These are phyloP conservation scores for Helarctos malayanus DNA, from an alignment of 2,797 vertebrate species.

Conservation along the genomic window DNA sequence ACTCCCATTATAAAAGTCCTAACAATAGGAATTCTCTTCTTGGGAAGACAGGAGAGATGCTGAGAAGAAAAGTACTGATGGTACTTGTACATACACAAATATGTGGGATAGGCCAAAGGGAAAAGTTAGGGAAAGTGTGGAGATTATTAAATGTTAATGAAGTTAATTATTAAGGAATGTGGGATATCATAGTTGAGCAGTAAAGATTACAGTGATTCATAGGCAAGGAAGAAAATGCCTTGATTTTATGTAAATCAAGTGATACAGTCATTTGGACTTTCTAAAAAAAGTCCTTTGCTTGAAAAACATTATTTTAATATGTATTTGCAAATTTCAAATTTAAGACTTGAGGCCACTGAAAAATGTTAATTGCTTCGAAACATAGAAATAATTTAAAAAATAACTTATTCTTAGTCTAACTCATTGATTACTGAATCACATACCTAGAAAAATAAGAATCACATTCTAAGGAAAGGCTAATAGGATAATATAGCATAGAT, in stretches of 20 bases:
- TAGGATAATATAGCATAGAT: background rate
- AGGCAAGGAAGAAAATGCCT: constrained; percentile 18
- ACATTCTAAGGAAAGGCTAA: background rate
- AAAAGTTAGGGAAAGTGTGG: background rate
- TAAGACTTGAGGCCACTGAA: background rate
- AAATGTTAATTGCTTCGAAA: constrained; percentile 29
- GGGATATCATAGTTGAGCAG: background rate
- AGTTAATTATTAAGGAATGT: background rate
- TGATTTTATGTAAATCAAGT: background rate
- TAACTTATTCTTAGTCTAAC: background rate
- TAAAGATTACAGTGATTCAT: background rate
- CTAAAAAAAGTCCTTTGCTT: background rate
- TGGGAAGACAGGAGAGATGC: background rate
- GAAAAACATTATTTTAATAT: constrained; percentile 34
- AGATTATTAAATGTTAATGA: background rate
- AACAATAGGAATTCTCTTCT: background rate
- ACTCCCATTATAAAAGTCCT: constrained; percentile 26
- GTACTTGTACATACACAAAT: background rate
- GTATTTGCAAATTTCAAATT: constrained; percentile 18
- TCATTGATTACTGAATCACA: background rate
- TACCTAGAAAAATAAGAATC: constrained; percentile 5
- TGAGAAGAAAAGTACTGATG: constrained; percentile 17
- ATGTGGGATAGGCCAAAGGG: background rate
- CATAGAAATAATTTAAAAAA: background rate
- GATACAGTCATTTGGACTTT: background rate